phyloP scores from a whole-genome alignment of 2,113 vertebrate genomes.

The Alaudala cheleensis region DNA sequence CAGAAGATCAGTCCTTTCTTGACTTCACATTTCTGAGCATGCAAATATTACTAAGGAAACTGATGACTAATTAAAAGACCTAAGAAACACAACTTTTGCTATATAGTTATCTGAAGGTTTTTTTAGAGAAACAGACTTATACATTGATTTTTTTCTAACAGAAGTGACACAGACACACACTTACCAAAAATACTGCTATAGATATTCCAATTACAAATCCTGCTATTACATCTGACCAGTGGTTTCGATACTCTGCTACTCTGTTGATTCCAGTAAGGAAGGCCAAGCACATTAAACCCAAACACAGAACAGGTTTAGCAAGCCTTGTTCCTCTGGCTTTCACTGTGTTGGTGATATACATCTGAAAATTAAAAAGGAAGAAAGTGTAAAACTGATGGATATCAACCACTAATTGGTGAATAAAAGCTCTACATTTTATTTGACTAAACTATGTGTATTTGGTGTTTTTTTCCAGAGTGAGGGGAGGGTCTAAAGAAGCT shows the following conservation, averaged over 20 bases:
- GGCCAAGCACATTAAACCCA: slow-evolving; percentile 92
- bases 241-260: slow-evolving; percentile 97
- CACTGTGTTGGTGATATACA: slow-evolving; percentile 96
- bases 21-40: neutral
- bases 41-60: neutral
- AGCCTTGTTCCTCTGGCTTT: slow-evolving; percentile 94
- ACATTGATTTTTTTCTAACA: neutral
- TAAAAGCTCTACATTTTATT: neutral
- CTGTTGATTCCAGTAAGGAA: slow-evolving; percentile 97
- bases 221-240: slow-evolving; percentile 98
- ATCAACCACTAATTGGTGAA: neutral
- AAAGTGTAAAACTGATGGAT: neutral
- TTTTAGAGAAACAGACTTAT: neutral
- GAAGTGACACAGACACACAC: slow-evolving; percentile 27
- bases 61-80: neutral
- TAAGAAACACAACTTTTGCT: neutral
- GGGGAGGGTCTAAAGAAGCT: neutral
- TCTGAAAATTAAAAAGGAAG: slow-evolving; percentile 78
- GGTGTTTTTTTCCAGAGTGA: neutral
- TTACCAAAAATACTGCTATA: slow-evolving; percentile 96
- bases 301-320: slow-evolving; percentile 92
- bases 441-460: neutral
- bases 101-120: neutral
- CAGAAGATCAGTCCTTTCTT: neutral
- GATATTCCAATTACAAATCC: slow-evolving; percentile 92